Base-by-base conservation (phyloP, 2,113 vertebrate species). In the Pontoporia blainvillei region DNA sequence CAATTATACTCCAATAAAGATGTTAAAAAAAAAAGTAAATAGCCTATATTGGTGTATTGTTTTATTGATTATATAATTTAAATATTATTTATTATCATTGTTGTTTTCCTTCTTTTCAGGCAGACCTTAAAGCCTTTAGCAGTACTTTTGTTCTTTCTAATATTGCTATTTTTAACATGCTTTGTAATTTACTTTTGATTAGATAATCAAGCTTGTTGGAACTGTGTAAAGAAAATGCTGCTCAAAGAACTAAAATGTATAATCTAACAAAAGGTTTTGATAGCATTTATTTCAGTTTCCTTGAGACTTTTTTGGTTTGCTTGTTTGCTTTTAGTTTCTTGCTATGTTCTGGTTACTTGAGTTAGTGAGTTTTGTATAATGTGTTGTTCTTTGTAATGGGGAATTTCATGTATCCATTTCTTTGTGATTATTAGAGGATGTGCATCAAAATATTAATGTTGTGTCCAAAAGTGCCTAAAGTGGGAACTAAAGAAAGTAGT, bases 171-270 rank as follows among this genome's bases (percentile, higher is more conserved):
- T 90, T 89, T 66, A 95, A n/a, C 13, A 34, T 67, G 62, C 25
- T 88, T 95, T 71, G 2, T 78, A 69, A 81, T 89, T 91, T 89
- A 54, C 23, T 84, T 93, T 93, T 90, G 36, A 75, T 71, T 73
- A 87, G 67, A 23, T 93, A 90, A 78, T 44, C 41, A 88, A 46
- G 83, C 44, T 91, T 64, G 15, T 75, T 83, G 75, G 69, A 84
- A 84, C 59, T 91, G 5, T 89, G 29, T 78, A 36, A 92, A 78
- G 85, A 52, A 39, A 93, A 79, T 78, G 13, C 29, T 71, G 23
- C 91, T 90, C 62, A 64, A 76, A 92, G 2, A 21, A 67, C 49
- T 67, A 61, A 52, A 67, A 27, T 67, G 18, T 85, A 31, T 71
- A 46, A n/a, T 69, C 34, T 46, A 67, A 92, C 57, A 62, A 52